Base-by-base conservation (phyloP, 2,797 vertebrate genomes). In the Urosaurus nigricauda region DNA sequence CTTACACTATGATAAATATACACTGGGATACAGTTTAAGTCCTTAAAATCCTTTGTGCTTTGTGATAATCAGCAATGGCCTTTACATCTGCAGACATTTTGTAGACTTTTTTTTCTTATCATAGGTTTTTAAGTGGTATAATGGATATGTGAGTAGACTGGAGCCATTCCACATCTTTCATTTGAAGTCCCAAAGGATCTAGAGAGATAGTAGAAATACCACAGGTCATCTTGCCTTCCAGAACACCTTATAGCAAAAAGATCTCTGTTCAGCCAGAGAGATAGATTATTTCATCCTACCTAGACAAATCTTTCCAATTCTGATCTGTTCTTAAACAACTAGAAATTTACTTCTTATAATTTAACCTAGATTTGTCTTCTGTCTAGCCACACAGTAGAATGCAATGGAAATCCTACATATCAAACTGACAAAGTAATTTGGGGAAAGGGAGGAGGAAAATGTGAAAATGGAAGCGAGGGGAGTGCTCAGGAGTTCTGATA, bases 171-270 rank as follows among this genome's bases (percentile, higher is more conserved):
- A 77, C 3, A 13, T 83, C 71, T 77, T 88, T 78, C 81, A 73
- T 68, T 32, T 37, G 58, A 37, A 26, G 32, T 78, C 80, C 87
- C 73, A 68, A 68, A 77, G 24, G 71, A 78, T 68, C 60, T 58
- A 88, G 43, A 75, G 43, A 83, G 73, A 68, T 88, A 73, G 56
- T 68, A 53, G 71, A 88, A 88, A 77, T 47, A 56, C n/a, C 87
- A 77, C 43, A 53, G 14, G 58, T 56, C 71, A 83, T 83, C n/a
- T 82, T n/a, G 8, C 3, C 80, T 83, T 88, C 73, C 80, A 77
- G n/a, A 24, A 75, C 82, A 65, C 56, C 53, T 80, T 87, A 58
- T 6, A 87, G 86, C 79, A 81, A 87, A 88, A 88, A 51, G 43
- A 88, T 83, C 2, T 80, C 65, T 58, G n/a, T 43, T 58, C n/a